Evolutionary conservation across 2,113 vertebrate species (phyloP), one percentile per base, ranked within the genome.

Genomic region (Arvicanthis niloticus): DNA sequence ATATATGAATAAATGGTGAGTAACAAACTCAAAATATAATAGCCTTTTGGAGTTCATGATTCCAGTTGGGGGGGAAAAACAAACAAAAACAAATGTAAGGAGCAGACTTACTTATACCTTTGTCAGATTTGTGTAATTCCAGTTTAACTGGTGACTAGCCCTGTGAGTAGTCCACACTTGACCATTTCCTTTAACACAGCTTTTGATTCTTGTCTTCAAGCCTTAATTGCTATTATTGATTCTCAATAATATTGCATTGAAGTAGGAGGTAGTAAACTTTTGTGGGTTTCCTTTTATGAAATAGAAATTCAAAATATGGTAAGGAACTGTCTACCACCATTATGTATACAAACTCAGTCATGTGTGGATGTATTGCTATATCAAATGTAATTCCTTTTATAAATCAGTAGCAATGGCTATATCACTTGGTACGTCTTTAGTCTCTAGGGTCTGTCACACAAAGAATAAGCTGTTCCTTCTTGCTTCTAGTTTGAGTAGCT

Each of bases 291-390:
- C 53, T 91, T 72, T 93, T 73, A 81, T 67, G 58, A 3, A 8
- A 80, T 8, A 84, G 60, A 95, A 86, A 95, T 95, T 82, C 16
- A 58, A 8, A 91, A 5, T 75, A 51, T 77, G 48, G 70, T 34
- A 53, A 16, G 78, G 31, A 94, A 88, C 93, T 37, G 31, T 75
- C 73, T 56, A 77, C 8, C 10, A 37, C 29, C 77, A 76, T 62
- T 70, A 19, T 1, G 0, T 26, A 93, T 0, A 1, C 12, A 94
- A 90, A 22, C 19, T 45, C 80, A 88, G 13, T 10, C 17, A 24
- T 62, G 5, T 67, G 12, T 87, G 86, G 9, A 60, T 81, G 0
- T 42, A 78, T 68, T 89, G 15, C 56, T 51, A 56, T 62, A 22
- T 26, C 68, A 53, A 10, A 73, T 26, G 40, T 56, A 26, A 62